These are phyloP conservation scores for Melinaea menophilus DNA, from an alignment of 2,888 invertebrate genomes.

Conservation along the genomic window DNA sequence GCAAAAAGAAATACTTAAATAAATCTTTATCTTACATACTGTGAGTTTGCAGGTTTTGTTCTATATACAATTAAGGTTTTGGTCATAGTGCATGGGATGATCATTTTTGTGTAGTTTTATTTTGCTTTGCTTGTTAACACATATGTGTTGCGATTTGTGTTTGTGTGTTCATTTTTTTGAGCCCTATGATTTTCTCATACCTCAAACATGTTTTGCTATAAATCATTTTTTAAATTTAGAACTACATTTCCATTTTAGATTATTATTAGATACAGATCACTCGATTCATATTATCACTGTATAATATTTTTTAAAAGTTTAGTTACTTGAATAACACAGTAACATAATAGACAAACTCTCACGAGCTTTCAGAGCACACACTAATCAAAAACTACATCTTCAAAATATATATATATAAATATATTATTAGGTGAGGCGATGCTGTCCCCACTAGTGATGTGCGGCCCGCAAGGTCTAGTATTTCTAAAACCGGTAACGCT, in stretches of 20 bases:
- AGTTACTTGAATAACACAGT: not conserved
- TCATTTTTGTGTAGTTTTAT: slow-evolving; percentile 26
- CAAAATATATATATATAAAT: slow-evolving; percentile 10
- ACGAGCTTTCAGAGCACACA: slow-evolving; percentile 3
- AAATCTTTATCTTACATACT: slow-evolving; percentile 8
- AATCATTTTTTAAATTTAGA: not conserved
- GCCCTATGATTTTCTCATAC: slow-evolving; percentile 25
- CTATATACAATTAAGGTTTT: slow-evolving; percentile 25
- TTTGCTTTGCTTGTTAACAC: slow-evolving; percentile 54
- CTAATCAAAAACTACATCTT: not conserved
- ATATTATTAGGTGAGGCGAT: slow-evolving; percentile 89
- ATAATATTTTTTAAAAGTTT: not conserved
- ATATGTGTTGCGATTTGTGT: slow-evolving; percentile 72
- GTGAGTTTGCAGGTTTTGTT: slow-evolving; percentile 12
- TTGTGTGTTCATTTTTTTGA: slow-evolving; percentile 63
- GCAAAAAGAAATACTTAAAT: slow-evolving; percentile 35
- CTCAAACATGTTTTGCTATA: not conserved
- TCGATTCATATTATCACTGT: not conserved
- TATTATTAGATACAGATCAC: not conserved
- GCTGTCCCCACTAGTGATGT: slow-evolving; percentile 96
- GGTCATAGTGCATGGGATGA: slow-evolving; percentile 25
- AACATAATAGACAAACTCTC: not conserved
- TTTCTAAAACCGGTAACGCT: slow-evolving; percentile 94
- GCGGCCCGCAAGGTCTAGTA: slow-evolving; percentile 95
- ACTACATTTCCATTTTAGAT: no score